Evolutionary conservation across 2,113 vertebrate genomes (phyloP), one percentile per base, ranked within the genome.

Genomic region (Mesembrinibis cayennensis): DNA sequence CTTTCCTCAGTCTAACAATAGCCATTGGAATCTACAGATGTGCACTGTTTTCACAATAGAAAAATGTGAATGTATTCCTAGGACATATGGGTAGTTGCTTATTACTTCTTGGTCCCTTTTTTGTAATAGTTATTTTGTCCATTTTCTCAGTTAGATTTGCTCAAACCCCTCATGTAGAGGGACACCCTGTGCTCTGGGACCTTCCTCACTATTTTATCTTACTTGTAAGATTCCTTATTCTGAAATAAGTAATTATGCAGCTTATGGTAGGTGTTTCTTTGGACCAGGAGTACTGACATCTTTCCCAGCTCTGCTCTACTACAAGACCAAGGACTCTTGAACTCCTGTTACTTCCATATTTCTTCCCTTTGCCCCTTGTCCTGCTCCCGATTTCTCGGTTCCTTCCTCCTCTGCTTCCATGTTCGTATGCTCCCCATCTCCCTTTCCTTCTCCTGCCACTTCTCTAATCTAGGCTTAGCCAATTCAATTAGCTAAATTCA

Each of bases 361-460:
- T 92, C 55, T 50, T 44, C 42, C 56, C 14, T 77, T 90, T 45
- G 8, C 42, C n/a, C 19, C n/a, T 80, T 34, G 4, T 42, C 16
- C 15, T 0, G 0, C 16, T 45, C 40, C 42, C 0, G 0, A 32
- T 56, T 66, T 76, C 59, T 47, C 21, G 55, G 16, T n/a, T 78
- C n/a, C 44, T 77, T 82, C 29, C n/a, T 69, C 27, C 16, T 63
- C 49, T 70, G 40, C 61, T 36, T 79, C 61, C 25, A 34, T 5
- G 17, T 42, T 17, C 40, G 13, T 25, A 22, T 21, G 44, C 4
- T 86, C 63, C 44, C 32, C 26, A 16, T 9, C 56, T 82, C 74
- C 42, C 11, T 27, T 71, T 62, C 47, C 29, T 79, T 67, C 45
- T 78, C 16, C 50, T 67, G 38, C 25, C 66, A 36, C 32, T 80